Evolutionary conservation across 2,797 vertebrate species (phyloP), one percentile per base, ranked within the genome.

Genomic region (Danionella dracula): DNA sequence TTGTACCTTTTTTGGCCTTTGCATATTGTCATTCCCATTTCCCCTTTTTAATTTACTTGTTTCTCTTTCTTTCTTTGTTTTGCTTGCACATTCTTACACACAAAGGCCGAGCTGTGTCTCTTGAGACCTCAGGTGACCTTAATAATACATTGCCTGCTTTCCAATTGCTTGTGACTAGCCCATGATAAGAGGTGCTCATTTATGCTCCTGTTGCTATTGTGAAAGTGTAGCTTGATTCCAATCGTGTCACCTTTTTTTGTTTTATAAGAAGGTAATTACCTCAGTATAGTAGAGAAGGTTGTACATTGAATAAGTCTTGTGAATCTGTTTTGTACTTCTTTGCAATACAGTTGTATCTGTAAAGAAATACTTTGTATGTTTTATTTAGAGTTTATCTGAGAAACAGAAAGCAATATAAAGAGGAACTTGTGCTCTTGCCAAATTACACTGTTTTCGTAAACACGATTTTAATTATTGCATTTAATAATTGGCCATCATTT

Each of bases 91-190:
- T 37, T 37, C 40, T 54, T 13, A n/a, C 7, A 65, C 31, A 37
- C 49, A 42, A 44, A 40, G 5, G 12, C 6, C 31, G 4, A 35
- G 29, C 1, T 2, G n/a, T 8, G 48, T 42, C 49, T 64, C 49
- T 6, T 41, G 38, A 34, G 19, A 64, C 61, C 38, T 34, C 42
- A 53, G 32, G 38, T 41, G 29, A 42, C 35, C 49, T 34, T 34
- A 64, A 64, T 64, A 27, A 64, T 64, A 27, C 27, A 5, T 23
- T 64, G 49, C 27, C 32, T 15, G 5, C 35, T 41, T 51, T 51
- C 16, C 19, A 8, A 11, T 40, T 34, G 38, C 61, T 53, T 44
- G 16, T 32, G 13, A 9, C 38, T 15, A n/a, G 27, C 27, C 27
- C 23, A 20, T 20, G 10, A 12, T 53, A 37, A 53, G 44, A 59